Evolutionary conservation across 2,888 invertebrate genomes (phyloP).

Genomic region (Harpalus rufipes): DNA sequence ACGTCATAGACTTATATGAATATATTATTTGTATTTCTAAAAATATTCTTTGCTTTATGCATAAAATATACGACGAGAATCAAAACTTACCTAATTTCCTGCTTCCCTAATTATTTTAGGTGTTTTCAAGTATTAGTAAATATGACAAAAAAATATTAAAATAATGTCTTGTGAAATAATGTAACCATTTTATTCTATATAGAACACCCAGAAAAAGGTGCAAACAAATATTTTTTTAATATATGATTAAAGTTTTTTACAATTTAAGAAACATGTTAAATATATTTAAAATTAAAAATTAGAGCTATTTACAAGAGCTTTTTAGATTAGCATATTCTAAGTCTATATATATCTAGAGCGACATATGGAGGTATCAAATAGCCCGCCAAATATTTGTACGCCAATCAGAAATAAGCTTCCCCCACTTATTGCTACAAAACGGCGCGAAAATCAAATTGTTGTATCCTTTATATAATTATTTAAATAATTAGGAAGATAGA

Average conservation of each 20-base stretch:
- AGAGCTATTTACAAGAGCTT: constrained; percentile 1
- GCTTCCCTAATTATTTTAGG: too few relatives aligned
- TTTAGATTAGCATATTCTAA: background rate
- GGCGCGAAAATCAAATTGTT: too few relatives aligned
- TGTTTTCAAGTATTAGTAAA: too few relatives aligned
- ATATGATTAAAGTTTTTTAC: constrained; percentile 11
- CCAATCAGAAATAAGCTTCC: background rate
- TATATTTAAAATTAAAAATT: constrained; percentile 12
- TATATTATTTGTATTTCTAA: too few relatives aligned
- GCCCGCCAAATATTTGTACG: background rate
- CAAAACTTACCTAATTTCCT: too few relatives aligned
- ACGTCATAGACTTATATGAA: too few relatives aligned
- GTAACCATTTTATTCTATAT: constrained; percentile 22
- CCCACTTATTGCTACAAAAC: background rate
- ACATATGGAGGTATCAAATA: background rate
- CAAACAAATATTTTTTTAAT: constrained; percentile 7
- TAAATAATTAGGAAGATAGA: too few relatives aligned
- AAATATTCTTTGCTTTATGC: too few relatives aligned
- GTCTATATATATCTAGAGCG: background rate
- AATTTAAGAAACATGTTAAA: background rate
- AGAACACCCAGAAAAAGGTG: constrained; percentile 5
- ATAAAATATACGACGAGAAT: too few relatives aligned
- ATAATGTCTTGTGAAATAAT: background rate
- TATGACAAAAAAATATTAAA: background rate
- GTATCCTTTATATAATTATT: too few relatives aligned